Percentiles rank a stretch among this genome's conserved stretches.
These are phyloP conservation scores for Macropis europaea DNA, from an alignment of 2,888 invertebrate species.

Conservation along the genomic window DNA sequence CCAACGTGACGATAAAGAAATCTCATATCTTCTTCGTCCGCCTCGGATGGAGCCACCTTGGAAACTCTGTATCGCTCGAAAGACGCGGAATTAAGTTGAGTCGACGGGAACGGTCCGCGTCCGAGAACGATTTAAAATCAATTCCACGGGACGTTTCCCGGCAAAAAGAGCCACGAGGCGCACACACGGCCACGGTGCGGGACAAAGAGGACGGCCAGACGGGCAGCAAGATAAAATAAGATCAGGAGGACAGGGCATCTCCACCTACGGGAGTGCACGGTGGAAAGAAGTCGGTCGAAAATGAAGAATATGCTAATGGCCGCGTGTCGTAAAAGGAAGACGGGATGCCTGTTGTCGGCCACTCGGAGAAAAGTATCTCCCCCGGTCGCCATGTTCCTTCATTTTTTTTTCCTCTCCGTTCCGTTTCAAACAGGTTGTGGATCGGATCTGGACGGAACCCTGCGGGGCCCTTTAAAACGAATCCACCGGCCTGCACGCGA, in stretches of 20 bases:
- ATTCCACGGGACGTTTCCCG: too few relatives aligned
- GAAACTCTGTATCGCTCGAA: too few relatives aligned
- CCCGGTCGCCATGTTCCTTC: not conserved
- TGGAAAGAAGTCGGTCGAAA: slow-evolving; percentile 29
- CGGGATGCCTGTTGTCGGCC: slow-evolving; percentile 13
- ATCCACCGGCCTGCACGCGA: not conserved
- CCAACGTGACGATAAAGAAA: too few relatives aligned
- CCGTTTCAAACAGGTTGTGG: slow-evolving; percentile 35
- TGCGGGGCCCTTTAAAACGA: slow-evolving; percentile 15
- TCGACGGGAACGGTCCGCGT: too few relatives aligned
- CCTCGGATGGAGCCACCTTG: too few relatives aligned
- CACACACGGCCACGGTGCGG: too few relatives aligned
- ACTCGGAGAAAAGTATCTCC: slow-evolving; percentile 27
- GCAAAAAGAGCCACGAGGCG: too few relatives aligned
- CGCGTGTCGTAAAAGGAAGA: slow-evolving; percentile 47
- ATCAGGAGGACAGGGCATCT: slow-evolving; percentile 5
- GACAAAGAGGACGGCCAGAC: slow-evolving; percentile 10
- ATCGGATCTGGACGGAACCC: slow-evolving; percentile 3
- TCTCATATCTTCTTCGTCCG: too few relatives aligned
- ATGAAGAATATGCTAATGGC: slow-evolving; percentile 53
- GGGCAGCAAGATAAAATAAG: slow-evolving; percentile 20
- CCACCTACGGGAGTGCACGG: slow-evolving; percentile 10
- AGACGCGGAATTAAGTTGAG: too few relatives aligned
- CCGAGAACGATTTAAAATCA: too few relatives aligned
- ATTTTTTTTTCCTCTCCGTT: slow-evolving; percentile 9